phyloP scores from a whole-genome alignment of 2,113 vertebrate species.

The Platycercus adscitus region DNA sequence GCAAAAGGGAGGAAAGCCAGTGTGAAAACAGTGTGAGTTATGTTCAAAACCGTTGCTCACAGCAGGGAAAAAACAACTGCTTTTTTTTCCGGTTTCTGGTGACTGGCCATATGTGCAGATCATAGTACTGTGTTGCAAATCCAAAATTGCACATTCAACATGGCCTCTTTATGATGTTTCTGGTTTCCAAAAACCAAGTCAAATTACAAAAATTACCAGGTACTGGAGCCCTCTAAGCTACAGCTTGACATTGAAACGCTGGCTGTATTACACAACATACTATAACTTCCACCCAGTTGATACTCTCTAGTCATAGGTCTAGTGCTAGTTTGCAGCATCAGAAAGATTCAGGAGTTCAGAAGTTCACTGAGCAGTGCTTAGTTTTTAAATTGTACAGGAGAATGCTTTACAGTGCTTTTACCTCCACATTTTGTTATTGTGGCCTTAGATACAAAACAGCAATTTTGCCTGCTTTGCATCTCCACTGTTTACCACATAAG shows the following conservation, averaged over 20 bases:
- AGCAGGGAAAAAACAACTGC: slow-evolving; percentile 73
- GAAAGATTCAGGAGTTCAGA: neutral
- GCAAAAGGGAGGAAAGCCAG: slow-evolving; percentile 37
- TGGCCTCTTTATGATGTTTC: slow-evolving; percentile 10
- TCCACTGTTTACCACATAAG: slow-evolving; percentile 30
- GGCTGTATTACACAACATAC: neutral
- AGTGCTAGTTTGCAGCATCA: neutral
- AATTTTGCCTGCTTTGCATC: slow-evolving; percentile 24
- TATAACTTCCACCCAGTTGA: neutral
- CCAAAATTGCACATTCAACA: slow-evolving; percentile 18
- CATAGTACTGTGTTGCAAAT: neutral
- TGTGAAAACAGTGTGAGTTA: slow-evolving; percentile 51
- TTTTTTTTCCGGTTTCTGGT: slow-evolving; percentile 51
- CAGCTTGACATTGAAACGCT: neutral
- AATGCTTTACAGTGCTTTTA: neutral
- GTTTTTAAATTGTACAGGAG: slow-evolving; percentile 1
- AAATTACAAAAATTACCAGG: neutral
- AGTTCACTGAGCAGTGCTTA: neutral
- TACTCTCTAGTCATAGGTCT: neutral
- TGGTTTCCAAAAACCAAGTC: neutral
- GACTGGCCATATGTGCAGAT: slow-evolving; percentile 21
- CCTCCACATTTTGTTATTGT: neutral
- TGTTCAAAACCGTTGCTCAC: slow-evolving; percentile 67
- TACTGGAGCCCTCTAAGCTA: neutral
- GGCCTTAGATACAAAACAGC: neutral